Evolutionary conservation across 2,888 invertebrate genomes (phyloP), one percentile per base, ranked within the genome.

Genomic region (Caenorhabditis uteleia): DNA sequence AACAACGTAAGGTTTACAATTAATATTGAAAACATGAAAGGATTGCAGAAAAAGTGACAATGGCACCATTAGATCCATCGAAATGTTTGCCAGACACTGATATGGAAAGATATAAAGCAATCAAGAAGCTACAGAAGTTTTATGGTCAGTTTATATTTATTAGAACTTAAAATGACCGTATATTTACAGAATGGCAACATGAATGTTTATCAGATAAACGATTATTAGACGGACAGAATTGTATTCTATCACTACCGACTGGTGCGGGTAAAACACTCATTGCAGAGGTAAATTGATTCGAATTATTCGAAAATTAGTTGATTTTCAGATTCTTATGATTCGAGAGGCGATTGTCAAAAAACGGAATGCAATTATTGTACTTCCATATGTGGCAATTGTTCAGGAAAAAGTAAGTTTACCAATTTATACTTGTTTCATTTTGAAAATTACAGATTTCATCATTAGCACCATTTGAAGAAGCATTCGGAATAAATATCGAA

Each of bases 221-320:
- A 2, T 87, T 93, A 23, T 85, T 87, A 58, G 84, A 88, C 12
- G 88, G 90, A 36, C 87, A 87, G 68, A 97, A 97, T 86, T 87
- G 95, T 39, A 90, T 97, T 61, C 93, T 95, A 82, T 91, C 93
- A 0, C 84, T 95, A 38, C 95, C 97, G 0, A 97, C 95, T 0
- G 94, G 95, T 82, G 95, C 95, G 1, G 97, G 95, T 0, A 97
- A 97, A 86, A 97, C 97, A 1, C 86, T 97, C 26, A 94, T 97
- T 12, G 95, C 97, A 0, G 97, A 97, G 85, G 90, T 97, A 60
- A 86, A 26, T 7, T 6, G 16, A 5, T 7, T 7, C 26, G 6
- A 16, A 23, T 49, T 16, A 6, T 40, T 14, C 10, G 23, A 26
- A 40, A 26, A 42, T 12, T 12, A 10, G 8, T 4, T 12, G 27